phyloP scores from a whole-genome alignment of 2,113 vertebrate genomes.

The Jacana jacana region DNA sequence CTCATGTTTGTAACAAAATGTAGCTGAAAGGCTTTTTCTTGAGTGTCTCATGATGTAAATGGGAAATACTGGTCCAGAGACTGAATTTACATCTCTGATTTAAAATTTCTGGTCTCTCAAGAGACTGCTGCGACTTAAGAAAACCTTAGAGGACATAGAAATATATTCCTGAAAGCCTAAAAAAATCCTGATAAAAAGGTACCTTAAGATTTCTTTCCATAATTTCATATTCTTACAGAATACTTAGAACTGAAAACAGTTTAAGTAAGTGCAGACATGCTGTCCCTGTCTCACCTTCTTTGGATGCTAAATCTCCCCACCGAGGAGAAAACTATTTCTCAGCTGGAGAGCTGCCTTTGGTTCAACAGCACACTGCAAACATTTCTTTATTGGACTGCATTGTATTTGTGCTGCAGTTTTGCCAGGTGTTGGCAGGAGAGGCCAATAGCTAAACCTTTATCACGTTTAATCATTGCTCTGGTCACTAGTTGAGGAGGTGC shows the following conservation, averaged over 20 bases:
- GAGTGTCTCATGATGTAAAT: background rate
- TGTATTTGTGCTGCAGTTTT: conserved; percentile 4
- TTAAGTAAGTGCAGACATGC: background rate
- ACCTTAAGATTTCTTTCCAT: background rate
- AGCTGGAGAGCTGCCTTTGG: background rate
- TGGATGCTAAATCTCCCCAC: background rate
- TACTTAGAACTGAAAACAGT: background rate
- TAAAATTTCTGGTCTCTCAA: background rate
- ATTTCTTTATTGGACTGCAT: background rate
- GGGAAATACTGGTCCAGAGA: background rate
- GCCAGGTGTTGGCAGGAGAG: background rate
- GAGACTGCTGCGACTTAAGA: background rate
- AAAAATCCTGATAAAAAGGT: background rate
- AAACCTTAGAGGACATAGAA: background rate
- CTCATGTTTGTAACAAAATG: background rate
- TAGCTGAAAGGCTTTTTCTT: background rate
- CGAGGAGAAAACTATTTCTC: background rate
- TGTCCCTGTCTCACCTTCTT: background rate
- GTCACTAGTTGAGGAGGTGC: background rate
- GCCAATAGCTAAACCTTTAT: background rate
- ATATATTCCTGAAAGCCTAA: conserved; percentile 13
- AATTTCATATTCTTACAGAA: background rate
- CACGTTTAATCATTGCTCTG: background rate
- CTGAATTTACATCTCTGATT: conserved; percentile 7
- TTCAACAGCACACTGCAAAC: background rate